Evolutionary conservation across 2,888 invertebrate genomes (phyloP).

Genomic region (Lasioglossum marginatum): DNA sequence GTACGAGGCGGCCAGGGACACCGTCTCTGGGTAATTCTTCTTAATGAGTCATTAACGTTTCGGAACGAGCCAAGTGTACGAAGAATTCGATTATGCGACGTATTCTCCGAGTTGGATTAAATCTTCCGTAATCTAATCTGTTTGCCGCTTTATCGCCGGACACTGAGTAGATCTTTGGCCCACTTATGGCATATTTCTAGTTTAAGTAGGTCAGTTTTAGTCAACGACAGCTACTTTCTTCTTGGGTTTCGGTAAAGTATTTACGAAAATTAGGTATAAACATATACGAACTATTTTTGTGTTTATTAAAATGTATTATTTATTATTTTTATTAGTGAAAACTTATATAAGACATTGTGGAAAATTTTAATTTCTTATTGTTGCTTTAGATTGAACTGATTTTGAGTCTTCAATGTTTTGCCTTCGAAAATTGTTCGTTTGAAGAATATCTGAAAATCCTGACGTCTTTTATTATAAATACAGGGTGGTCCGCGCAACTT

Average conservation of each 20-base stretch:
- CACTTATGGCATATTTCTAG: not conserved
- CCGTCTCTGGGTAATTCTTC: not conserved
- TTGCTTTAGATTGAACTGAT: too few relatives aligned
- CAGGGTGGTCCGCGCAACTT: too few relatives aligned
- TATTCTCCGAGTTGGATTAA: not conserved
- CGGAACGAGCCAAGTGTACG: not conserved
- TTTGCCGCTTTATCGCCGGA: not conserved
- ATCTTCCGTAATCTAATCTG: not conserved
- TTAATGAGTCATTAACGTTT: slow-evolving; percentile 3
- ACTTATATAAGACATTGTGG: too few relatives aligned
- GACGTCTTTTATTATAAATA: too few relatives aligned
- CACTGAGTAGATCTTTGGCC: not conserved
- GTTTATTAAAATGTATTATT: too few relatives aligned
- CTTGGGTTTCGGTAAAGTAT: not conserved
- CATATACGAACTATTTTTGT: too few relatives aligned
- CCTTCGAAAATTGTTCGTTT: too few relatives aligned
- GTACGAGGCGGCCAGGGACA: not conserved
- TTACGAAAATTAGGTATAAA: not conserved
- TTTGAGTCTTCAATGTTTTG: too few relatives aligned
- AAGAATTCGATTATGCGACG: slow-evolving; percentile 3
- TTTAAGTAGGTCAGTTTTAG: not conserved
- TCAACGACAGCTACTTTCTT: not conserved
- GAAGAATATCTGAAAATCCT: too few relatives aligned
- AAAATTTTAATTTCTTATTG: not conserved
- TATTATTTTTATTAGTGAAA: too few relatives aligned